Evolutionary conservation across 2,797 vertebrate genomes (phyloP), one percentile per base, ranked within the genome.

Genomic region (Melopsittacus undulatus): DNA sequence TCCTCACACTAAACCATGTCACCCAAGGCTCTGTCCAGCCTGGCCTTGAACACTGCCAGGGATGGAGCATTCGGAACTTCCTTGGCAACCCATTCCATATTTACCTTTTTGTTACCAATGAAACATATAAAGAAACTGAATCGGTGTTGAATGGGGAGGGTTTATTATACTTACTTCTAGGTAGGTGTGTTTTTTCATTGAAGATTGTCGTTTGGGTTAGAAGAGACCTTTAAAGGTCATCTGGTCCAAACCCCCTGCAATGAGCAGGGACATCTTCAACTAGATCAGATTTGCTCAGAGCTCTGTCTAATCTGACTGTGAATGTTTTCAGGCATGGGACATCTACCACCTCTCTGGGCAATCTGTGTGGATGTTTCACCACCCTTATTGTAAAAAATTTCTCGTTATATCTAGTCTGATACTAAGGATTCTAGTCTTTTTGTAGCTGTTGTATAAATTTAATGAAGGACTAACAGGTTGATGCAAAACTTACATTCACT

Each of bases 281-380:
- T n/a, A n/a, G 21, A 43, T 46, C 13, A 15, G 29, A 62, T 42
- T 38, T 30, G 13, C 42, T 46, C 16, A 29, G 36, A 63, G 32
- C 32, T 11, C 11, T 0, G 0, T 76, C 59, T 49, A 68, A 0
- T 59, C 34, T 73, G 54, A n/a, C 1, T 0, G 23, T 64, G 19
- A 72, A 52, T 38, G 34, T 43, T 80, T 73, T 43, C 34, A 23
- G 34, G 49, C 18, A n/a, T 51, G 34, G n/a, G 36, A 9, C 36
- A 32, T 46, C 40, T 27, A 3, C 23, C 11, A 17, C 22, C 13
- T 63, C 19, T 80, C 0, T 52, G 34, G 22, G 7, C 27, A 67
- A 0, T 34, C 57, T 42, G 4, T 54, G 6, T 40, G 54, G 19
- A 4, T 79, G 34, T 64, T 73, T 61, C 11, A 43, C 24, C 13